phyloP scores from a whole-genome alignment of 2,113 vertebrate species.

The Enhydra lutris region DNA sequence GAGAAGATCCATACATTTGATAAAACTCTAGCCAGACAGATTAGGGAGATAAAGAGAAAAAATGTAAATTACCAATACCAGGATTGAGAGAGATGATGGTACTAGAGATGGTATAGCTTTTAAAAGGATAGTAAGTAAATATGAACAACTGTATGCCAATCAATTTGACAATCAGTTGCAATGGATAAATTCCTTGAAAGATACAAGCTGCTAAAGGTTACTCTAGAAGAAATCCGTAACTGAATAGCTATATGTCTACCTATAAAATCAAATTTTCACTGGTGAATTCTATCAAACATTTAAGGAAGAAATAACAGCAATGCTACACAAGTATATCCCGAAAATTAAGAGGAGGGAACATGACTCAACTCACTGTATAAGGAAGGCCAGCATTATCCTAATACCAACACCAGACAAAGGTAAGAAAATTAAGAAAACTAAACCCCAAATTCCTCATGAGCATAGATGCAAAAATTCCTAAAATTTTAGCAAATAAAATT shows the following conservation, averaged over 20 bases:
- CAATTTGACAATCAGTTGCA: not conserved
- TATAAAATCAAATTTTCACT: slow-evolving; percentile 32
- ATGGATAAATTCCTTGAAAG: not conserved
- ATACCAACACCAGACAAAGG: not conserved
- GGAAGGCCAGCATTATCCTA: not conserved
- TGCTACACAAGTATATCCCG: not conserved
- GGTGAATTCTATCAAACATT: not conserved
- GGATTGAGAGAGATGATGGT: not conserved
- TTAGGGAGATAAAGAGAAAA: not conserved
- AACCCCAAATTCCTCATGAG: not conserved
- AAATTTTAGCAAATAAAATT: not conserved
- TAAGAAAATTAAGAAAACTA: not conserved
- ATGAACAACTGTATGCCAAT: not conserved
- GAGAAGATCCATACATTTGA: not conserved
- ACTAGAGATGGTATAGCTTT: not conserved
- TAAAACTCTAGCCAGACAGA: not conserved
- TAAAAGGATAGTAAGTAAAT: not conserved
- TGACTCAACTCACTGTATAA: not conserved
- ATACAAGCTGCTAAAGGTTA: not conserved
- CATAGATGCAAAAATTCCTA: not conserved
- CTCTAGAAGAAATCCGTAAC: not conserved
- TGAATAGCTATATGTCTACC: not conserved
- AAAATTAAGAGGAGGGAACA: not conserved
- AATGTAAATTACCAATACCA: not conserved
- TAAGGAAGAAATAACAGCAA: not conserved